Conservation (phyloP, 2,113 vertebrate genomes). For the Oreochromis aureus region DNA sequence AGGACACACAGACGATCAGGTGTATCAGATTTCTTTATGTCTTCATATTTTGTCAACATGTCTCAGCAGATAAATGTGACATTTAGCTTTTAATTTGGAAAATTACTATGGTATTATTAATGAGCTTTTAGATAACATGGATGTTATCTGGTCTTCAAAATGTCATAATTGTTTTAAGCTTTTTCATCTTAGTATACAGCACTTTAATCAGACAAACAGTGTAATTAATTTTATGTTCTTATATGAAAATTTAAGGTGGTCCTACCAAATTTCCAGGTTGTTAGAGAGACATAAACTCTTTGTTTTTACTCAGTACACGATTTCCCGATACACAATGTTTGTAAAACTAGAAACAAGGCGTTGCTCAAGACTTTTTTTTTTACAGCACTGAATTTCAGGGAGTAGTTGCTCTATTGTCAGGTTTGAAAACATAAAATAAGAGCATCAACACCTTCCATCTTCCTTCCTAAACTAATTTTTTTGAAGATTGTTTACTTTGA, state of each 20-base stretch:
- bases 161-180: not conserved
- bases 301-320: not conserved
- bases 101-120: not conserved
- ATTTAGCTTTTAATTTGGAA: not conserved
- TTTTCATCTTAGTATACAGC: not conserved
- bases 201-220: not conserved
- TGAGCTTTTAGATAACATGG: not conserved
- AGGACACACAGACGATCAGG: too few species aligned
- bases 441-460: too few species aligned
- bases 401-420: not conserved
- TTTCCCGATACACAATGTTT: not conserved
- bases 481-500: too few species aligned
- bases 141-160: not conserved
- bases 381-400: not conserved
- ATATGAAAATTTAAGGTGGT: not conserved
- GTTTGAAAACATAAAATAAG: too few species aligned
- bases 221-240: not conserved
- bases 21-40: not conserved
- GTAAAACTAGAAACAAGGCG: not conserved
- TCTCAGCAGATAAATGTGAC: not conserved
- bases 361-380: not conserved
- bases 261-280: fast-evolving
- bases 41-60: too few species aligned
- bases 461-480: too few species aligned
- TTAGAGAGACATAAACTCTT: not conserved